phyloP scores from a whole-genome alignment of 2,888 invertebrate genomes.

The Monochamus alternatus region DNA sequence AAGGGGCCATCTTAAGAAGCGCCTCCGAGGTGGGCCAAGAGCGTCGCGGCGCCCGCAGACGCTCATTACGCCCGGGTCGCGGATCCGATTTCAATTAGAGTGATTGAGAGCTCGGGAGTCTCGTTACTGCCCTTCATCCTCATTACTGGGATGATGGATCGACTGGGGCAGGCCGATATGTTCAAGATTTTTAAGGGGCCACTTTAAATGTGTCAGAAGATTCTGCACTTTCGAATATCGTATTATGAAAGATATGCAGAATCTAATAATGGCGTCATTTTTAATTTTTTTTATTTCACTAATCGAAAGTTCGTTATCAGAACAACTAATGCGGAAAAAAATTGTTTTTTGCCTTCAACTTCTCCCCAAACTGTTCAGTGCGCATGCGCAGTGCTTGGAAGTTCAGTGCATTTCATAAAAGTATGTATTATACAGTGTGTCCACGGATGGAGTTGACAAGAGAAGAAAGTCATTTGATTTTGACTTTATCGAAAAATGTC shows the following conservation, averaged over 20 bases:
- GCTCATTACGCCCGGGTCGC: constrained; percentile 65
- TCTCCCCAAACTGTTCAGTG: no score
- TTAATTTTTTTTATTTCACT: no score
- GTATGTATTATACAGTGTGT: no score
- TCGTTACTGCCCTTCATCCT: constrained; percentile 67
- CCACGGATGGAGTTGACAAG: no score
- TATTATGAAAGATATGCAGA: background rate
- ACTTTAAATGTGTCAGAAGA: background rate
- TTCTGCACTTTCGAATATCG: background rate
- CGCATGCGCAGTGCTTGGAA: no score
- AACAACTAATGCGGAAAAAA: no score
- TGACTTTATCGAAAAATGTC: no score
- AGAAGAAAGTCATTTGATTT: no score
- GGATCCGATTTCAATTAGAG: constrained; percentile 71
- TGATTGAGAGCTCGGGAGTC: constrained; percentile 69
- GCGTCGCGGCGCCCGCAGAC: constrained; percentile 58
- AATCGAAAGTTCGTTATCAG: no score
- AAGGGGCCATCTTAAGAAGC: constrained; percentile 64
- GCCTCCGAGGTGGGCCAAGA: constrained; percentile 55
- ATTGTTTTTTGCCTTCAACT: no score
- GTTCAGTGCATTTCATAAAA: no score
- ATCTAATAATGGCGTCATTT: no score
- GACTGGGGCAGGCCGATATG: constrained; percentile 31
- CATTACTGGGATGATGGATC: constrained; percentile 68
- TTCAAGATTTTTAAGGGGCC: background rate